Conservation (phyloP, 2,888 invertebrate species). For the Dolomedes plantarius region DNA sequence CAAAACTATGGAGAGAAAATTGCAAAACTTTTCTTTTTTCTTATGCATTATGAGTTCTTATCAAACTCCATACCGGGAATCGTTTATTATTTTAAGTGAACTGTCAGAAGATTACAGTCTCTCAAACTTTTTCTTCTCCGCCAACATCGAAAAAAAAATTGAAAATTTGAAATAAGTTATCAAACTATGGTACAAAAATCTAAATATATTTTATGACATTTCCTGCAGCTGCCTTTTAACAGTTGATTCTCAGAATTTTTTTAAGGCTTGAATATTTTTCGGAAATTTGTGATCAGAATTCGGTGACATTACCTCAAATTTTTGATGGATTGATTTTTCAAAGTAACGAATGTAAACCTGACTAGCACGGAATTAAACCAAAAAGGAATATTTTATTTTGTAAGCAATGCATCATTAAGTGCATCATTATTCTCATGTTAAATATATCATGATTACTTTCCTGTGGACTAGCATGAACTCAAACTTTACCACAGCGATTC, state of each 20-base stretch:
- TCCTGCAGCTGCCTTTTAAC: slow-evolving; percentile 19
- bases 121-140: neutral
- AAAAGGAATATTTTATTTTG: too few relatives aligned
- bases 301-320: too few relatives aligned
- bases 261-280: too few relatives aligned
- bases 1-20: neutral
- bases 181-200: slow-evolving; percentile 14
- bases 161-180: neutral
- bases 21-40: neutral
- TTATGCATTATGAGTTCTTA: slow-evolving; percentile 23
- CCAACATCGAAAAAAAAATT: neutral
- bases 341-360: too few relatives aligned
- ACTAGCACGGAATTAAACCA: too few relatives aligned
- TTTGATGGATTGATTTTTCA: too few relatives aligned
- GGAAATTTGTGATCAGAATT: too few relatives aligned
- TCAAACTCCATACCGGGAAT: slow-evolving; percentile 30
- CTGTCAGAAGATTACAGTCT: slow-evolving; percentile 18
- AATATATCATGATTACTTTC: too few relatives aligned
- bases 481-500: too few relatives aligned
- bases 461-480: too few relatives aligned
- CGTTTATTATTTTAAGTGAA: slow-evolving; percentile 59
- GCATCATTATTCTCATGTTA: too few relatives aligned
- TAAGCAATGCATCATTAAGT: too few relatives aligned
- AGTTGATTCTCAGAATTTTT: slow-evolving; percentile 8
- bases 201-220: slow-evolving; percentile 20